Evolutionary conservation across 2,113 vertebrate genomes (phyloP).

Genomic region (Prunella fulvescens): DNA sequence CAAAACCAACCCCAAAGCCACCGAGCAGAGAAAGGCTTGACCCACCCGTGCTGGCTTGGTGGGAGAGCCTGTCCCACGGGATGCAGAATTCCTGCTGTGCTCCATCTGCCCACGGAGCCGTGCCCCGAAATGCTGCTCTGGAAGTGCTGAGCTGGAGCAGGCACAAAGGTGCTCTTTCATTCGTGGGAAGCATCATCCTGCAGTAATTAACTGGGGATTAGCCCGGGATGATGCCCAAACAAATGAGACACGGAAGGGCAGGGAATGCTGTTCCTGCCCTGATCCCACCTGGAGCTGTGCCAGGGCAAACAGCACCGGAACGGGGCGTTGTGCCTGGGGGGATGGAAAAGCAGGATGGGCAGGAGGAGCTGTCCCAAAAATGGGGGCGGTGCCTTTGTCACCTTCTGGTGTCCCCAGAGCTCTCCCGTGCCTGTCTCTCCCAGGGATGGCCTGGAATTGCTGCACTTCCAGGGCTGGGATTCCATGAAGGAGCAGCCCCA

Average conservation of each 20-base stretch:
- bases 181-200: neutral
- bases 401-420: accelerated
- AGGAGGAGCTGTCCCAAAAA: neutral
- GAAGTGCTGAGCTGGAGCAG: neutral
- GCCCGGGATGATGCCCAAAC: slow-evolving; percentile 38
- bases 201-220: slow-evolving; percentile 53
- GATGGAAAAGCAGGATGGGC: neutral
- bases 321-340: neutral
- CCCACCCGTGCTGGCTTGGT: neutral
- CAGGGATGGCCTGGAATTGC: accelerated
- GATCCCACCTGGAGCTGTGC: neutral
- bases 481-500: neutral
- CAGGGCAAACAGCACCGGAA: neutral
- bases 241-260: slow-evolving; percentile 9
- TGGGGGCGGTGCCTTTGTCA: neutral
- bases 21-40: neutral
- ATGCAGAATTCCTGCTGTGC: neutral
- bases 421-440: accelerated
- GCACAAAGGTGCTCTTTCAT: slow-evolving; percentile 48
- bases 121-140: neutral
- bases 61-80: neutral
- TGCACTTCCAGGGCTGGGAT: neutral
- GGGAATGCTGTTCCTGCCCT: neutral
- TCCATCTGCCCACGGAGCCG: neutral
- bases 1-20: neutral